phyloP scores from a whole-genome alignment of 2,888 invertebrate genomes.

The Tachina lurida region DNA sequence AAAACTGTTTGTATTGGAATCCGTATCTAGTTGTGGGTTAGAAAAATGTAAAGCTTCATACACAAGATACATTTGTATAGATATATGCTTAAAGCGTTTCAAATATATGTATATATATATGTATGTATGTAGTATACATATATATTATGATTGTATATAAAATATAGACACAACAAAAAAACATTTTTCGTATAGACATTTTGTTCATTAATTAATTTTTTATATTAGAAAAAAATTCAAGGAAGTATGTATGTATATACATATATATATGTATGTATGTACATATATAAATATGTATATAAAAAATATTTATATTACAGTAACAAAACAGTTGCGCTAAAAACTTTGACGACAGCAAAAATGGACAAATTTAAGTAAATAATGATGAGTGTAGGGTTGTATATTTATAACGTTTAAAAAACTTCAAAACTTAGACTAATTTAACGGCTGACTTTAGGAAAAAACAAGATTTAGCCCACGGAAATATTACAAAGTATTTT shows the following conservation, averaged over 20 bases:
- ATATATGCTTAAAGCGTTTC: slow-evolving; percentile 59
- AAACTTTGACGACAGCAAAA: slow-evolving; percentile 81
- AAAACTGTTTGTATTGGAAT: slow-evolving; percentile 36
- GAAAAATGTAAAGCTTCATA: slow-evolving; percentile 53
- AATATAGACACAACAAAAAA: too few relatives aligned
- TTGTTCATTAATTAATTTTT: slow-evolving; percentile 31
- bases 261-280: too few relatives aligned
- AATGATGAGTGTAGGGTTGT: slow-evolving; percentile 45
- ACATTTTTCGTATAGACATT: slow-evolving; percentile 29
- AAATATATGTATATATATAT: slow-evolving; percentile 17
- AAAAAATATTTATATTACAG: slow-evolving; percentile 36
- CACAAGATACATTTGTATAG: background rate
- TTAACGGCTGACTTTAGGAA: slow-evolving; percentile 22
- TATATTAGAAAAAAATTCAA: background rate
- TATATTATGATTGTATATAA: too few relatives aligned
- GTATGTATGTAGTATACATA: too few relatives aligned
- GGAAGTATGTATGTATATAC: background rate
- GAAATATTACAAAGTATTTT: too few relatives aligned
- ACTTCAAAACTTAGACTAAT: slow-evolving; percentile 24
- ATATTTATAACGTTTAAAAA: background rate
- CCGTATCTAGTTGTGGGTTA: slow-evolving; percentile 34
- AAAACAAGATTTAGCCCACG: background rate
- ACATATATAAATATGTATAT: too few relatives aligned
- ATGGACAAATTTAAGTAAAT: background rate
- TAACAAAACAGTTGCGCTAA: slow-evolving; percentile 77